Conservation (phyloP, 2,113 vertebrate genomes). For the Pachypanchax playfairii region DNA sequence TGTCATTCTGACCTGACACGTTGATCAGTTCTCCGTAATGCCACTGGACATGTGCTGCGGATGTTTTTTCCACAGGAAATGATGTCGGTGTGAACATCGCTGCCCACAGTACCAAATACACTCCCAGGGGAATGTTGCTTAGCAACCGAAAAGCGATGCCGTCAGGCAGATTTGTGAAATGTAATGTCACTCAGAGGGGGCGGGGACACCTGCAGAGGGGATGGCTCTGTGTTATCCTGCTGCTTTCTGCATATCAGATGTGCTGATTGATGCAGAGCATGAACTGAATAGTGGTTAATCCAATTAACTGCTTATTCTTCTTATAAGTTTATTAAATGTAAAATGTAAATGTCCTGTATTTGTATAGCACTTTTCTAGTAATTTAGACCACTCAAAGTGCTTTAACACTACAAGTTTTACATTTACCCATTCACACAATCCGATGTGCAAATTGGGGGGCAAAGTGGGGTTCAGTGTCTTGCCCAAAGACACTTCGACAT, state of each 20-base stretch:
- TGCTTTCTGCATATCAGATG: conserved; percentile 5
- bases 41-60: conserved; percentile 26
- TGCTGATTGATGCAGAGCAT: background rate
- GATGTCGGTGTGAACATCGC: conserved; percentile 59
- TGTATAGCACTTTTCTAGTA: no score
- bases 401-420: no score
- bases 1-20: conserved; percentile 41
- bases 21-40: conserved; percentile 37
- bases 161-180: conserved; percentile 73
- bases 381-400: no score
- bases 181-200: conserved; percentile 67
- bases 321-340: background rate
- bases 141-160: conserved; percentile 76
- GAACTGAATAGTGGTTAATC: background rate
- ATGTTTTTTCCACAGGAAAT: conserved; percentile 74
- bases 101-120: conserved; percentile 56
- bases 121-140: conserved; percentile 69
- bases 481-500: no score
- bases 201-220: conserved; percentile 24
- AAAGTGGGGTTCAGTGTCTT: no score
- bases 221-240: conserved; percentile 13
- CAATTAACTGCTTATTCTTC: background rate
- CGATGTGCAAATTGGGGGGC: no score
- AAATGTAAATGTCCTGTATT: no score
- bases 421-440: no score